Base-by-base conservation (phyloP, 2,888 invertebrate species). In the Machimus rusticus region DNA sequence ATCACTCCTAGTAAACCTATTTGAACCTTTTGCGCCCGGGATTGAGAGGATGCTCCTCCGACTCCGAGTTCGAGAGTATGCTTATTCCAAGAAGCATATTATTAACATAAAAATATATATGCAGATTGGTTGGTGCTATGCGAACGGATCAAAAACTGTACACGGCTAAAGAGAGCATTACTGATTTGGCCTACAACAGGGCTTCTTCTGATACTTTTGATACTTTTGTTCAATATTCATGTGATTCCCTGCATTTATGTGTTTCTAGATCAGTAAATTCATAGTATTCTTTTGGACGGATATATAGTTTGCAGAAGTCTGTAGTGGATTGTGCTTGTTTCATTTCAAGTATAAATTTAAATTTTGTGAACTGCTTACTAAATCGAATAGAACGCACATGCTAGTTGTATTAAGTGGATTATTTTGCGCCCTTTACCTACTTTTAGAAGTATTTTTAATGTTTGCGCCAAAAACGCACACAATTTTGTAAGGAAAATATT, bases 201-300 rank as follows among this genome's bases (percentile, higher is more conserved):
- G 51, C 43, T 55, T 19, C 43, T 66, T 66, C 66, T 66, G 28
- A 51, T 51, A 81, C 55, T 55, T 66, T 66, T 81, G 19, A 55
- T 81, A 55, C 81, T 51, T 81, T 55, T 81, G 81, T 81, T 81
- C 51, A 81, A 81, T 81, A 81, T 81, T 81, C 81, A 81, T 55
- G 55, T 55, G 81, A 43, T 78, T 46, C 31, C 76, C 51, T 81
- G 55, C 81, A 55, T 81, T 81, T 81, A 51, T 51, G 55, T 81
- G 81, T 81, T 66, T 28, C 81, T 81, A 51, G 81, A 81, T 34
- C 51, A 37, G 28, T 81, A 43, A 46, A 66, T 66, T 28, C 19
- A 28, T 81, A 55, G 37, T 78, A 78, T 78, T n/a, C 37, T 78
- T 74, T 78, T 78, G 78, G 78, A 28, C 43, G 43, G 46, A 81